Evolutionary conservation across 2,888 invertebrate species (phyloP), one percentile per base, ranked within the genome.

Genomic region (Mythimna impura): DNA sequence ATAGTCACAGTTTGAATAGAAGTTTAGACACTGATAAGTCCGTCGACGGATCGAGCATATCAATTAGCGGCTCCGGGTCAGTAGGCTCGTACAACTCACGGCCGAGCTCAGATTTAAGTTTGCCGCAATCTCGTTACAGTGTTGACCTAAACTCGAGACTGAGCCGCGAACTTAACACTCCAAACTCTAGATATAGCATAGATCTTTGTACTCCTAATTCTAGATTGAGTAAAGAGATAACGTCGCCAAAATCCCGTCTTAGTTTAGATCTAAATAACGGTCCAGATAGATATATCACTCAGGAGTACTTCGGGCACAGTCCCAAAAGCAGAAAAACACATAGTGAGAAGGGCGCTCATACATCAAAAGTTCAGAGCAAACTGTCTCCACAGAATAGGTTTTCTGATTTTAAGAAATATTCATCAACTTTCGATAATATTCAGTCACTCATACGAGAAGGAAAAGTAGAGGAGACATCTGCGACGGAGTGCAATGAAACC

Each of bases 341-440:
- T 72, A 90, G 87, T 78, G 96, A 96, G 71, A 95, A 93, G 85
- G 91, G 84, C 78, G 83, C 84, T 74, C 87, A 89, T 78, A 88
- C 93, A 54, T 93, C 88, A 81, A 88, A 93, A 78, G 89, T 93
- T 71, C 96, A 94, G 79, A 96, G 89, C 82, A 96, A 96, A 87
- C 86, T 96, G 43, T 96, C 96, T 0, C 97, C 97, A 12, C 97
- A 97, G 85, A 97, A 95, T 88, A 95, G 96, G 82, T 96, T 96
- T 88, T 93, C 96, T 14, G 97, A 97, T 88, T 97, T 97, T 85
- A 97, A 97, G 88, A 97, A 97, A 88, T 97, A 97, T 93, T 98
- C 97, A 83, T 97, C 97, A 60, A 98, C 98, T 12, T 98, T 98
- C 91, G 98, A 98, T 95, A 98, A 98, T 89, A 97, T 98, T 86